Base-by-base conservation (phyloP, 2,113 vertebrate species). In the Mixornis gularis region DNA sequence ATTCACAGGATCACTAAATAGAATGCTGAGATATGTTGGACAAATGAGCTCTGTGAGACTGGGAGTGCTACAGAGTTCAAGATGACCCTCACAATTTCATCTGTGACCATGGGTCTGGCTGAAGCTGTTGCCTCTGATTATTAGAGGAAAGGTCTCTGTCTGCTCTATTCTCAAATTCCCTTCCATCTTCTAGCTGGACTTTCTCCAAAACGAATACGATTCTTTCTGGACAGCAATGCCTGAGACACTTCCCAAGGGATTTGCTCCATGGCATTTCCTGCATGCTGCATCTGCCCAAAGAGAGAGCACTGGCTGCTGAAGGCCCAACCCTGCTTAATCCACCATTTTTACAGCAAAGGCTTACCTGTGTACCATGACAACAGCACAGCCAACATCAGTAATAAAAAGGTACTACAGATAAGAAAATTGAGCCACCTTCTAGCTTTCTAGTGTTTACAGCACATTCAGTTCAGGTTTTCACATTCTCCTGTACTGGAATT, bases 231-330 rank as follows among this genome's bases (percentile, higher is more conserved):
- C 21, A 83, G 51, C 11, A 44, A 43, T n/a, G 27, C 30, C 65
- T 0, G 38, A 53, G 18, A 60, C 10, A 2, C 10, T 80, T 53
- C 63, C 59, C 34, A 27, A 70, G 55, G 51, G 30, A 25, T 91
- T 65, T 0, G 1, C 43, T 78, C 70, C 43, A 22, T 0, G 1
- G 55, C 51, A 87, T 1, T 17, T 59, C 48, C 48, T 3, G 3
- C 30, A 4, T 16, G 51, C 51, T 34, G 41, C 70, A 73, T 46
- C 53, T 79, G 41, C 43, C 27, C 52, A 51, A 72, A 40, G 26
- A 71, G 26, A n/a, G 3, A 69, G 13, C 16, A 18, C 26, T 24
- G 38, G 73, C 38, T 38, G 46, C 30, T 68, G 20, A 89, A 82
- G 32, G 78, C 32, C 43, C 40, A 73, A 5, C 17, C 17, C n/a